These are phyloP conservation scores for Dasypogon diadema DNA, from an alignment of 2,888 invertebrate species.

Conservation along the genomic window DNA sequence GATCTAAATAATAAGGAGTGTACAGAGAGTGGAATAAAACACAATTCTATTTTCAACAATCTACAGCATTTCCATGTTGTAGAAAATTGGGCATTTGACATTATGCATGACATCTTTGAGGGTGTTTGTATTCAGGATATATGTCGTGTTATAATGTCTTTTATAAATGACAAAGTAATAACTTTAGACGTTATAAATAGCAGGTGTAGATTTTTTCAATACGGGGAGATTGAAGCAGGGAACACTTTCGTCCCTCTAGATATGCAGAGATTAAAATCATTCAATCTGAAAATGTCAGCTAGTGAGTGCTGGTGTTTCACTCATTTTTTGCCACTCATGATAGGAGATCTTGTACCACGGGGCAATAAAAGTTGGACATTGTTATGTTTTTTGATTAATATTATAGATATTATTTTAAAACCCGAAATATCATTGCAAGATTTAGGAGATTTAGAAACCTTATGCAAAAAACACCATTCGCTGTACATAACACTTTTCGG, in stretches of 20 bases:
- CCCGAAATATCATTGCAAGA: too few relatives aligned
- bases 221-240: constrained; percentile 52
- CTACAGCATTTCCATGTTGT: constrained; percentile 58
- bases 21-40: constrained; percentile 58
- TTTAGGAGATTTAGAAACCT: too few relatives aligned
- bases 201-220: neutral
- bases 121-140: constrained; percentile 57
- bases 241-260: constrained; percentile 53
- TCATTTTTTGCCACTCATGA: neutral
- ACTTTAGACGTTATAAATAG: constrained; percentile 57
- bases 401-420: too few relatives aligned
- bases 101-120: constrained; percentile 58
- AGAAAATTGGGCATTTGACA: constrained; percentile 58
- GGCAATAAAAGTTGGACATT: too few relatives aligned
- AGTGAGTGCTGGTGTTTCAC: neutral
- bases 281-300: neutral
- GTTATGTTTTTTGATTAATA: too few relatives aligned
- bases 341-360: neutral
- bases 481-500: neutral
- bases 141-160: constrained; percentile 57
- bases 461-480: too few relatives aligned
- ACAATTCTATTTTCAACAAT: constrained; percentile 58
- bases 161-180: constrained; percentile 57
- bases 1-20: constrained; percentile 52
- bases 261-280: neutral